A percentile compares a stretch with the other conserved stretches of the same genome.
phyloP scores from a whole-genome alignment of 2,888 invertebrate genomes.

The Athalia cordata region DNA sequence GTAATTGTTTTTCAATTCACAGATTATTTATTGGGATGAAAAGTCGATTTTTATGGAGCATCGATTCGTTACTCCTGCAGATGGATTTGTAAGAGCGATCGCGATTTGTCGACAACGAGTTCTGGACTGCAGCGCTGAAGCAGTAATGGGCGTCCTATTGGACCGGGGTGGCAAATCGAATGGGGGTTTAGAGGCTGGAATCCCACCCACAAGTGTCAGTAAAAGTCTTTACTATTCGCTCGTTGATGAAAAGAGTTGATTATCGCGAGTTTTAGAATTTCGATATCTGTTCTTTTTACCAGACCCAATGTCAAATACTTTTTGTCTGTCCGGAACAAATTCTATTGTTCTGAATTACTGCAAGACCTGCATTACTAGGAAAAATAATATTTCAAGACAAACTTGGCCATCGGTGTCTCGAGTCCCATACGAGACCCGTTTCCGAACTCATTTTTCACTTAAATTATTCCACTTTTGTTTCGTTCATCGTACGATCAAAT shows the following conservation, averaged over 20 bases:
- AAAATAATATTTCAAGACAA: too few species aligned
- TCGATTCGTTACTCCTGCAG: constrained; percentile 83
- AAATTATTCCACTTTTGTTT: too few species aligned
- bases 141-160: constrained; percentile 72
- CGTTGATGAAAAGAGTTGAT: not conserved
- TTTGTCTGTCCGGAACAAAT: too few species aligned
- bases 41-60: constrained; percentile 90
- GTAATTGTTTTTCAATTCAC: constrained; percentile 53
- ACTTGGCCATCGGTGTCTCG: too few species aligned
- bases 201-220: constrained; percentile 52
- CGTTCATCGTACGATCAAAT: not conserved
- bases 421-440: too few species aligned
- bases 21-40: constrained; percentile 92
- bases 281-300: too few species aligned
- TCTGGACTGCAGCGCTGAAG: constrained; percentile 73
- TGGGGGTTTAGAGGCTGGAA: constrained; percentile 65
- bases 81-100: constrained; percentile 81
- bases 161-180: constrained; percentile 70
- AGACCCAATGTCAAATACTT: too few species aligned
- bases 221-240: not conserved
- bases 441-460: too few species aligned
- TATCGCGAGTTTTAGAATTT: too few species aligned
- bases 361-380: too few species aligned
- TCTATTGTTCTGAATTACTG: too few species aligned
- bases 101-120: constrained; percentile 72